phyloP scores from a whole-genome alignment of 2,113 vertebrate genomes.

The Castor canadensis region DNA sequence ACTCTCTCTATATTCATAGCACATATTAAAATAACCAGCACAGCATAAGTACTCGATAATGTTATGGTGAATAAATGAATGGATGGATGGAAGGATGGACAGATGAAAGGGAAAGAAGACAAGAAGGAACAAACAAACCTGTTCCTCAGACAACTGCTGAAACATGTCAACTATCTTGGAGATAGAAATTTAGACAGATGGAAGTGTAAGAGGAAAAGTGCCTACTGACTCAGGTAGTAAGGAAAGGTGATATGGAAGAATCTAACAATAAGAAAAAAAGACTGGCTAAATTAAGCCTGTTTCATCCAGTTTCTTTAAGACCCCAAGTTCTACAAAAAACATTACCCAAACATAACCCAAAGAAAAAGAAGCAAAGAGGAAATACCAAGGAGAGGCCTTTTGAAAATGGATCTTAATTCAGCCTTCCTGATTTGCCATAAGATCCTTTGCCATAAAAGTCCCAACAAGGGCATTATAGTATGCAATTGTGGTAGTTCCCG shows the following conservation, averaged over 20 bases:
- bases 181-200: neutral
- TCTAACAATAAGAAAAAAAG: neutral
- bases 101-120: neutral
- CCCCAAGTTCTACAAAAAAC: conserved; percentile 24
- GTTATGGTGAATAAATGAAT: neutral
- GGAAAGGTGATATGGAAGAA: conserved; percentile 41
- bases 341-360: conserved; percentile 49
- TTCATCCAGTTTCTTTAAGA: conserved; percentile 13
- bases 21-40: neutral
- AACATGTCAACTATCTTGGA: neutral
- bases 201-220: conserved; percentile 38
- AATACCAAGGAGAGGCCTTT: conserved; percentile 57
- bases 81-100: neutral
- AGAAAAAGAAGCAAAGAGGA: conserved; percentile 65
- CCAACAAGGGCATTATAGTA: conserved; percentile 34
- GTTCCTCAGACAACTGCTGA: neutral
- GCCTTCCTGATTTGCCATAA: conserved; percentile 39
- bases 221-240: conserved; percentile 9
- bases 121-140: neutral
- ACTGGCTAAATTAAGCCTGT: neutral
- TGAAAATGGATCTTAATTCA: conserved; percentile 58
- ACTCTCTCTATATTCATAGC: neutral
- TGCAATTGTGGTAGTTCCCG: neutral
- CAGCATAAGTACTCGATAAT: neutral
- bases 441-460: conserved; percentile 51